Evolutionary conservation across 2,113 vertebrate species (phyloP), one percentile per base, ranked within the genome.

Genomic region (Andinoacara biseriatus): DNA sequence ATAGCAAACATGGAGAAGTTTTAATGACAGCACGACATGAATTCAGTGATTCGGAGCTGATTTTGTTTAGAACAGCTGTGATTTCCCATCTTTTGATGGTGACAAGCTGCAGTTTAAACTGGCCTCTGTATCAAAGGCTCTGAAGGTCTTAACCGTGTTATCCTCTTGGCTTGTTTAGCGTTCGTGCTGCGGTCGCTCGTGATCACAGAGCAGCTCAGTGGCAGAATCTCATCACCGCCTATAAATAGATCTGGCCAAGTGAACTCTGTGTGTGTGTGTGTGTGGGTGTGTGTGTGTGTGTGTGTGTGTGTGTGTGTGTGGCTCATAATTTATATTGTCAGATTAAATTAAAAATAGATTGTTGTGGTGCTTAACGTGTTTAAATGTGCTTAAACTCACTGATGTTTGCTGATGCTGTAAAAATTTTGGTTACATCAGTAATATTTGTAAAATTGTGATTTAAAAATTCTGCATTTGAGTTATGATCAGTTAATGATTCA

Each of bases 161-260:
- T 60, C 3, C 26, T 76, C 43, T 60, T 43, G 35, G 24, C 29
- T 43, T 46, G 80, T 58, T 35, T 72, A 79, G 56, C 1, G 2
- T 60, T 86, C 60, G n/a, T 22, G 72, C 61, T 59, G 57, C 20
- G 78, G 75, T 76, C 38, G 6, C n/a, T 82, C 20, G 43, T 84
- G 84, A 87, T 74, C 79, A 79, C 78, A 84, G 86, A 87, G 87
- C 26, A 75, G 3, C 69, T 87, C 86, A 60, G 80, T 61, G 5
- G 59, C 81, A 72, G 35, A 61, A 56, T 60, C 54, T 10, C 62
- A 77, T 77, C 74, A 56, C 62, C 29, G 8, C 58, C 85, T 84
- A 84, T 86, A 78, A 85, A 90, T 85, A 90, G 63, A 76, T 58
- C 49, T 69, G 69, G 9, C 35, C 65, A 20, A 0, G 7, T 82